Percentiles rank a stretch among this genome's conserved stretches.
Evolutionary conservation across 2,888 invertebrate genomes (phyloP).

Genomic region (Cephus sareptanus): DNA sequence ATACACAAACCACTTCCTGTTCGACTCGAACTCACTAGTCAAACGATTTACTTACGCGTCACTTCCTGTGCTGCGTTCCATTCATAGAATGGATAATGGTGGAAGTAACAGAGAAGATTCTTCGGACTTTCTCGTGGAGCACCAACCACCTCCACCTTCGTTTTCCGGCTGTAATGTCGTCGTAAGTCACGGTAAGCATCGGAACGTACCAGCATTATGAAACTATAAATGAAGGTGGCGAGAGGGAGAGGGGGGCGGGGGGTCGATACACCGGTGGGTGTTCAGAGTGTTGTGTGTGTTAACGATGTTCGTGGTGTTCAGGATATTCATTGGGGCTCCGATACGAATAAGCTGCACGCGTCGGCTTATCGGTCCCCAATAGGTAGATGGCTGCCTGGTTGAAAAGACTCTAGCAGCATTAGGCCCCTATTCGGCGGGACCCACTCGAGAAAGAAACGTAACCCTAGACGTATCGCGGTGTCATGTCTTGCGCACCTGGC

Average conservation of each 20-base stretch:
- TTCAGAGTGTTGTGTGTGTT: neutral
- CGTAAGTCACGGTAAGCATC: conserved; percentile 39
- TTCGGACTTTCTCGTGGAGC: conserved; percentile 30
- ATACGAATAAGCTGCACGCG: neutral
- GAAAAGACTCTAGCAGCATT: neutral
- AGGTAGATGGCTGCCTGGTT: neutral
- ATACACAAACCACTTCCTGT: neutral
- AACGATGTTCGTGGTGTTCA: neutral
- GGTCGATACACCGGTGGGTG: neutral
- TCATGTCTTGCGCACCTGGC: conserved; percentile 62
- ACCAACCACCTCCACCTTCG: conserved; percentile 31
- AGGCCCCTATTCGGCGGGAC: neutral
- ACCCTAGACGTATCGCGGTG: conserved; percentile 60
- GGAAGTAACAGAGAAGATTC: neutral
- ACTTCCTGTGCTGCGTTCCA: neutral
- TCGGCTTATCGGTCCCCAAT: neutral
- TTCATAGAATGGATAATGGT: neutral
- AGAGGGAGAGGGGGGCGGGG: conserved; percentile 9
- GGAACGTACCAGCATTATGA: conserved; percentile 40
- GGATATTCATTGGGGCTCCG: neutral
- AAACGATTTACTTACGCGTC: neutral
- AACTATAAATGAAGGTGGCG: conserved; percentile 33
- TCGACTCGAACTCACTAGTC: neutral
- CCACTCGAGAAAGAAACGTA: conserved; percentile 50
- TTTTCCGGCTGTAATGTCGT: conserved; percentile 29